Conservation (phyloP, 2,113 vertebrate species). For the Hiodon tergisus region DNA sequence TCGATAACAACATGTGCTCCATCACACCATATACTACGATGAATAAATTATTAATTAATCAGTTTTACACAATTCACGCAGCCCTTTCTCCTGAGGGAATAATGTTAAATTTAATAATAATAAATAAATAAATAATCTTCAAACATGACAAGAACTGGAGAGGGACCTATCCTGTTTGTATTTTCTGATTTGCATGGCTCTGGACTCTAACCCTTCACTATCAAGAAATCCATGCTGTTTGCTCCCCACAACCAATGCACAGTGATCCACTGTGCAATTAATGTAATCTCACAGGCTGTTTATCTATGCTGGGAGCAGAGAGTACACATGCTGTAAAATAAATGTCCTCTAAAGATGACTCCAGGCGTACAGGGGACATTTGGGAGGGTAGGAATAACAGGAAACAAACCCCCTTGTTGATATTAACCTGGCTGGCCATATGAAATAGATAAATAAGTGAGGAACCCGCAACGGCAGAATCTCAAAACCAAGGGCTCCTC, state of each 20-base stretch:
- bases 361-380: slow-evolving; percentile 7
- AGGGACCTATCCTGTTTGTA: background rate
- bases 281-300: slow-evolving; percentile 26
- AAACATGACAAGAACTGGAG: no score
- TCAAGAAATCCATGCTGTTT: background rate
- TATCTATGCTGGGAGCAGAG: slow-evolving; percentile 15
- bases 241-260: slow-evolving; percentile 14
- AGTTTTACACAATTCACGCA: no score
- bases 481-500: slow-evolving; percentile 27
- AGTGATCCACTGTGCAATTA: slow-evolving; percentile 17
- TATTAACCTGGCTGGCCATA: slow-evolving; percentile 55
- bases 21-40: no score
- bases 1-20: no score
- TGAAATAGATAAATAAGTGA: slow-evolving; percentile 51
- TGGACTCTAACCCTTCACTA: background rate
- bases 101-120: no score
- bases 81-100: no score
- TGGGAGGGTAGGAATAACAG: slow-evolving; percentile 57
- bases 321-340: slow-evolving; percentile 21
- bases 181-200: background rate
- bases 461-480: slow-evolving; percentile 39
- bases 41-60: no score
- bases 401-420: slow-evolving; percentile 57
- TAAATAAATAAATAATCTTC: no score
- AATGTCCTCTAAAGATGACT: slow-evolving; percentile 9